phyloP scores from a whole-genome alignment of 2,113 vertebrate genomes.

The Xyrauchen texanus region DNA sequence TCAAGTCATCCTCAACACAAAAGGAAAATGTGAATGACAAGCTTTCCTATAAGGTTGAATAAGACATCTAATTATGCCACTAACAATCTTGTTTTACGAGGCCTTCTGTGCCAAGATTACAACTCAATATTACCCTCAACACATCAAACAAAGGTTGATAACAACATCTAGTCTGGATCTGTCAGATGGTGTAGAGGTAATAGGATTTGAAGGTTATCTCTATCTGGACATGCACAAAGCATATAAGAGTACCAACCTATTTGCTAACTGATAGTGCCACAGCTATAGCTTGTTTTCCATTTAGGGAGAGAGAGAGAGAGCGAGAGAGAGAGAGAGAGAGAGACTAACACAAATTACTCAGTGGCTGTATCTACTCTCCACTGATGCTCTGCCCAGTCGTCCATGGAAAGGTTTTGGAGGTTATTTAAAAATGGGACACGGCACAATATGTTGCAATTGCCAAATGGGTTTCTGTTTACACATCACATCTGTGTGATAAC shows the following conservation, averaged over 20 bases:
- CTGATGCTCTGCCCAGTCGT: conserved; percentile 1
- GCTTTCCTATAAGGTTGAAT: conserved; percentile 13
- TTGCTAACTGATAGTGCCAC: conserved; percentile 33
- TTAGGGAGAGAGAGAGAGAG: conserved; percentile 24
- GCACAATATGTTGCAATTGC: not conserved
- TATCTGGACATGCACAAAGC: conserved; percentile 28
- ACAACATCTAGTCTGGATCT: conserved; percentile 7
- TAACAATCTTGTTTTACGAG: conserved; percentile 24
- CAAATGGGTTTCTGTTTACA: conserved; percentile 24
- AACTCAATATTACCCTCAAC: not conserved
- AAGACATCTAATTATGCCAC: conserved; percentile 15
- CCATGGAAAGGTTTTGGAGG: not conserved
- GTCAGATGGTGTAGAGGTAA: conserved; percentile 38
- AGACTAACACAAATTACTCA: conserved; percentile 41
- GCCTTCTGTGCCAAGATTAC: not conserved
- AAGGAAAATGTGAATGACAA: conserved; percentile 2
- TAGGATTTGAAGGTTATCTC: conserved; percentile 49
- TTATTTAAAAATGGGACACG: conserved; percentile 35
- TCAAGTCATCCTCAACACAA: conserved; percentile 25
- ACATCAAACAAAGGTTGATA: conserved; percentile 18
- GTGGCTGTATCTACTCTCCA: conserved; percentile 35
- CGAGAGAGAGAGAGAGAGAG: conserved; percentile 22
- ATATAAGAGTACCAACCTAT: conserved; percentile 31
- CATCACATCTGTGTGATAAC: not conserved
- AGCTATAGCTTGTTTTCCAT: conserved; percentile 48